Percentiles rank a stretch among this genome's conserved stretches.
Conservation (phyloP, 2,797 vertebrate species). For the Mus minutoides region DNA sequence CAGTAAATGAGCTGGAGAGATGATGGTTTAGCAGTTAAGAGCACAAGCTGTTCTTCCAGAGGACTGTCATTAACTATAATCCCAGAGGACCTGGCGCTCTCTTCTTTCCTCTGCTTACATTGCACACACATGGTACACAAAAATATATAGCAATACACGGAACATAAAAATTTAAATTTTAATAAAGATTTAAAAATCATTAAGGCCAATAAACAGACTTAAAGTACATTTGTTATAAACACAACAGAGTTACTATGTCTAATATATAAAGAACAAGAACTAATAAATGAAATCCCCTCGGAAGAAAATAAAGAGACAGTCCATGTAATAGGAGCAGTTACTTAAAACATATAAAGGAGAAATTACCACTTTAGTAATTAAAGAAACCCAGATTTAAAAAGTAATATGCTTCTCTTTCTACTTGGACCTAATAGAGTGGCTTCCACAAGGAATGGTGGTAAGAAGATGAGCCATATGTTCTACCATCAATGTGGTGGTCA, state of each 20-base stretch:
- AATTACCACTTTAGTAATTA: constrained; percentile 29
- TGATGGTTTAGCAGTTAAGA: background rate
- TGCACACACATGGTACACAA: background rate
- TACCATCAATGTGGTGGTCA: background rate
- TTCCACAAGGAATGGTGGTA: background rate
- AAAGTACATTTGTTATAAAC: background rate
- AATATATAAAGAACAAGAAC: constrained; percentile 22
- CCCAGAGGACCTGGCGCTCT: too few relatives aligned
- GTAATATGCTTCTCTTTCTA: background rate
- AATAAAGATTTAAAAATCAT: background rate
- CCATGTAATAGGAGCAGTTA: constrained; percentile 26
- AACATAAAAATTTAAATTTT: background rate
- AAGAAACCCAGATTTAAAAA: constrained; percentile 53
- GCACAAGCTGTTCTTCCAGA: background rate
- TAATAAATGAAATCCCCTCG: constrained; percentile 21
- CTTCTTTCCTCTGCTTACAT: background rate
- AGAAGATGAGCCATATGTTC: background rate
- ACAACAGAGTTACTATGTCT: background rate
- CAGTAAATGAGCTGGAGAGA: background rate
- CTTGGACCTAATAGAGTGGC: background rate
- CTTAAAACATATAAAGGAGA: constrained; percentile 25
- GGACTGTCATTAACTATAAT: background rate
- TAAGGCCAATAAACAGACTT: background rate
- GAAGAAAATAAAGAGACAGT: constrained; percentile 28
- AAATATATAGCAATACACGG: background rate